These are phyloP conservation scores for Fulmarus glacialis DNA, from an alignment of 2,113 vertebrate genomes.

Conservation along the genomic window DNA sequence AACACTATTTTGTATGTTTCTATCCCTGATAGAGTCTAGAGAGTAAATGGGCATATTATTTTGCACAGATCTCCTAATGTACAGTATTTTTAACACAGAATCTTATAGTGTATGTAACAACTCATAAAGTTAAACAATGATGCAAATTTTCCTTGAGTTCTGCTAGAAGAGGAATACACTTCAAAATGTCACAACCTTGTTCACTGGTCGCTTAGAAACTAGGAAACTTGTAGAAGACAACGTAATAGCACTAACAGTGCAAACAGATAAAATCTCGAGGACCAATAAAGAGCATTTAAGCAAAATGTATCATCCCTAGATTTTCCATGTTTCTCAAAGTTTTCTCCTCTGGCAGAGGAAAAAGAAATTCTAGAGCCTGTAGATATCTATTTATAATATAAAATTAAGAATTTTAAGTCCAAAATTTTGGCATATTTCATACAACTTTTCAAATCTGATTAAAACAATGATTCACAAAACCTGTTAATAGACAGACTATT, in stretches of 20 bases:
- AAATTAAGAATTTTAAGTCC: conserved; percentile 62
- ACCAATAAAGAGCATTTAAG: conserved; percentile 49
- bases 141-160: conserved; percentile 36
- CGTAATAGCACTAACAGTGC: background rate
- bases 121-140: background rate
- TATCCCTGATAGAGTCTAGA: conserved; percentile 59
- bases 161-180: conserved; percentile 4
- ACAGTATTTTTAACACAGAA: conserved; percentile 70
- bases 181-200: background rate
- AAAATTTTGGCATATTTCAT: conserved; percentile 37
- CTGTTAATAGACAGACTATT: conserved; percentile 38
- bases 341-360: conserved; percentile 61
- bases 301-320: conserved; percentile 25
- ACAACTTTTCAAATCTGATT: conserved; percentile 47
- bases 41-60: conserved; percentile 59
- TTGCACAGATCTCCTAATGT: conserved; percentile 71
- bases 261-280: conserved; percentile 6
- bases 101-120: conserved; percentile 45
- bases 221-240: background rate
- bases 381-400: conserved; percentile 80
- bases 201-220: background rate
- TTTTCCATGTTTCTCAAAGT: conserved; percentile 37
- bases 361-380: conserved; percentile 65
- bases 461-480: background rate
- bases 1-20: conserved; percentile 71